Evolutionary conservation across 2,797 vertebrate species (phyloP), one percentile per base, ranked within the genome.

Genomic region (Dallia pectoralis): DNA sequence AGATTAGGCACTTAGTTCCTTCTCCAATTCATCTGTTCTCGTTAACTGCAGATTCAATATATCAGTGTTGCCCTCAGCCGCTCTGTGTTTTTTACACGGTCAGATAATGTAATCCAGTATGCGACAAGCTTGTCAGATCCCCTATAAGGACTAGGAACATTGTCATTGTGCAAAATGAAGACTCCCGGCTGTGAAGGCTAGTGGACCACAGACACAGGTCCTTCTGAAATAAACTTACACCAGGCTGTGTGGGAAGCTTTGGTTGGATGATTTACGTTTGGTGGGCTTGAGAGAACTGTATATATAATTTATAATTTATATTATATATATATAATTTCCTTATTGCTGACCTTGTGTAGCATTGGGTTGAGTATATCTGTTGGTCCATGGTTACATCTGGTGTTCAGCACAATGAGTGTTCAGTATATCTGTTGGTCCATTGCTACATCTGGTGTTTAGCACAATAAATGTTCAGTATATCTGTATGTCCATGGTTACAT

Each of bases 21-120:
- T 73, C 70, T 81, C 74, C 30, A 6, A 79, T 25, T 84, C n/a
- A 74, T 85, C 75, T 29, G 66, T 29, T 79, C 49, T 75, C 67
- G 65, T 64, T 77, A 29, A 62, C 72, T 8, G 15, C 22, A 63
- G 74, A 70, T 78, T 56, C 36, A 62, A 30, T 74, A 30, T 48
- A 53, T 74, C 12, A 44, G n/a, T 68, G 32, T 67, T 40, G 12
- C 30, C 68, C 19, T 56, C 47, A 22, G n/a, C n/a, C 36, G 73
- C 56, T 61, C 47, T 49, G 51, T 63, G 32, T 72, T 69, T 56
- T 22, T 9, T 51, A 68, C 49, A 18, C 8, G 62, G 69, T 4
- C 67, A 74, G 29, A 27, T 48, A 69, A 70, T 62, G 44, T 49
- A 74, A 73, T 68, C 68, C 44, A 30, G 27, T 76, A 18, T 71